Evolutionary conservation across 2,888 invertebrate species (phyloP).

Genomic region (Aelia acuminata): DNA sequence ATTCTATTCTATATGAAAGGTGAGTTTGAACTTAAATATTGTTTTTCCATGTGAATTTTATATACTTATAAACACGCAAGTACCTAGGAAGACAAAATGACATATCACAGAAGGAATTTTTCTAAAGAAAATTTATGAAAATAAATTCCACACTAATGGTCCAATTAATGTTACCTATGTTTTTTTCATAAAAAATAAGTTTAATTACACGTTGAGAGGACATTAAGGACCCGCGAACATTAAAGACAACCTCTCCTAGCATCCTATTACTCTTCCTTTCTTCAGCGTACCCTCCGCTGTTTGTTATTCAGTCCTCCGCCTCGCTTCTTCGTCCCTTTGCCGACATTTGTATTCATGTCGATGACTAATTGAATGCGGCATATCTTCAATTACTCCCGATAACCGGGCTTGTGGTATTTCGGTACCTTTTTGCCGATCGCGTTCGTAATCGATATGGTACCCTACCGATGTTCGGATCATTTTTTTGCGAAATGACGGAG

Average conservation of each 20-base stretch:
- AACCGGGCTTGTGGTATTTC: constrained; percentile 5
- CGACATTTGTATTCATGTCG: constrained; percentile 25
- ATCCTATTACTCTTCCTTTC: background rate
- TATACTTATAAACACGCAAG: no score
- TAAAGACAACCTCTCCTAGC: background rate
- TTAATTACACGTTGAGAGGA: background rate
- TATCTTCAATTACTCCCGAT: constrained; percentile 33
- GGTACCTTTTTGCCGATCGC: background rate
- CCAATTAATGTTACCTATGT: background rate
- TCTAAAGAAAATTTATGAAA: background rate
- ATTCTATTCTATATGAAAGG: no score
- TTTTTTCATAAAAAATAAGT: background rate
- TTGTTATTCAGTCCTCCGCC: background rate
- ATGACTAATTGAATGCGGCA: constrained; percentile 18
- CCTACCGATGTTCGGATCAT: background rate
- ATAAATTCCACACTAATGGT: background rate
- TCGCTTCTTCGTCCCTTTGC: background rate
- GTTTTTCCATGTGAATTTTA: no score
- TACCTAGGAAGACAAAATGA: no score
- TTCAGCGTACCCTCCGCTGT: background rate
- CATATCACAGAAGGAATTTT: background rate
- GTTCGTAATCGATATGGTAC: constrained; percentile 14
- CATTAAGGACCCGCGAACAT: background rate
- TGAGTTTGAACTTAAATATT: no score
- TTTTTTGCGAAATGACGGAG: background rate